A percentile compares a stretch with the other conserved stretches of the same genome.
Evolutionary conservation across 2,113 vertebrate species (phyloP).

Genomic region (Ictidomys tridecemlineatus): DNA sequence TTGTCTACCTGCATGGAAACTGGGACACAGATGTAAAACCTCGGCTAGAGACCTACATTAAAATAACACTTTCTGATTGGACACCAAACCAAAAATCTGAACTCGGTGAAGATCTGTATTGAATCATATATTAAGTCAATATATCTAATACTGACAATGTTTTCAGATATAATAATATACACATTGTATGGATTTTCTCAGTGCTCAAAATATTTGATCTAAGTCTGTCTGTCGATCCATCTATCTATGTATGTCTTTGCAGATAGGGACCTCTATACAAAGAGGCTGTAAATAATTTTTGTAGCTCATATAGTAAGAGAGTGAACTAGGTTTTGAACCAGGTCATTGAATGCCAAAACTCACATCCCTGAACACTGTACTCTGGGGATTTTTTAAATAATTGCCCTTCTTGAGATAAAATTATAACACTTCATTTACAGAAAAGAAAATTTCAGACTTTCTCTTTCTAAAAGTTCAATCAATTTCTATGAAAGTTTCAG

Average conservation of each 20-base stretch:
- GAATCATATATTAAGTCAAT: not conserved
- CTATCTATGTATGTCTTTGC: not conserved
- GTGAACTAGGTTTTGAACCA: not conserved
- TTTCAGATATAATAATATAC: not conserved
- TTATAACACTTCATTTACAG: not conserved
- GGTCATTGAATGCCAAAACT: not conserved
- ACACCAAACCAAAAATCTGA: slow-evolving; percentile 33
- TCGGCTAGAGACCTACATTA: not conserved
- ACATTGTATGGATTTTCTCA: not conserved
- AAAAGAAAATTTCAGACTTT: slow-evolving; percentile 48
- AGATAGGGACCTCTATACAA: not conserved
- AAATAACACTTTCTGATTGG: slow-evolving; percentile 2
- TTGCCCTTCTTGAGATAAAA: not conserved
- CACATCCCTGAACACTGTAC: not conserved
- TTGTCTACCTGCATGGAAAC: not conserved
- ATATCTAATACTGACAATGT: not conserved
- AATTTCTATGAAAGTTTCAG: not conserved
- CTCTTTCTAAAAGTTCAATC: not conserved
- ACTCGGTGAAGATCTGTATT: not conserved
- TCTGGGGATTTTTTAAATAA: not conserved
- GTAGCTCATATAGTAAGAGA: not conserved
- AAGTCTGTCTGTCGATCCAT: not conserved
- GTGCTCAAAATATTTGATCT: slow-evolving; percentile 3
- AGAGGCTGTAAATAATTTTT: not conserved
- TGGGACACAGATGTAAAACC: slow-evolving; percentile 37